Conservation (phyloP, 2,797 vertebrate genomes). For the Alosa sapidissima region DNA sequence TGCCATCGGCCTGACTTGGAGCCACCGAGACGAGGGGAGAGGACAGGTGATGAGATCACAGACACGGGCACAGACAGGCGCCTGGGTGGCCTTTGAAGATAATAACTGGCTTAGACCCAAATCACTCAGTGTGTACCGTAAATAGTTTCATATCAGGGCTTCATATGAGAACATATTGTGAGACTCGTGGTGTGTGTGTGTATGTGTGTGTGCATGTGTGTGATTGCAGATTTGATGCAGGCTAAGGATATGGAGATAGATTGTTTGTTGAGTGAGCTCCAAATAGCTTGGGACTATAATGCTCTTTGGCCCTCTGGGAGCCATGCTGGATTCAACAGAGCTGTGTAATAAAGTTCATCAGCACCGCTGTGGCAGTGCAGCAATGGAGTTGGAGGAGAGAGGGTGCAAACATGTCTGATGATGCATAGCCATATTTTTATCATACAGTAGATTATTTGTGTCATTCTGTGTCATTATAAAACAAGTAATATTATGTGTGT, state of each 20-base stretch:
- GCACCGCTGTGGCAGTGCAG: not conserved
- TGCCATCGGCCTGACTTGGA: not conserved
- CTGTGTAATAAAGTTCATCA: not conserved
- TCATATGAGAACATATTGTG: constrained; percentile 12
- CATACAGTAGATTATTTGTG: no score
- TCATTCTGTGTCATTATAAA: no score
- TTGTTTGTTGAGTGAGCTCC: not conserved
- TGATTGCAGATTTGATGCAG: not conserved
- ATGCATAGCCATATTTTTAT: not conserved
- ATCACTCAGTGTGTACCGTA: not conserved
- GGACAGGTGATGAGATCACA: not conserved
- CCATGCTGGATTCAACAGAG: not conserved
- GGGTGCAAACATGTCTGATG: not conserved
- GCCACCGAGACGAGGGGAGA: not conserved
- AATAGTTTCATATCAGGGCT: constrained; percentile 14
- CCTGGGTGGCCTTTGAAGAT: constrained; percentile 19
- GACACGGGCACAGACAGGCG: not conserved
- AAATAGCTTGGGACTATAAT: not conserved
- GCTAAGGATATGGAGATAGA: not conserved
- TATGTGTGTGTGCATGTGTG: not conserved
- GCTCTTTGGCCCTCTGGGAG: not conserved
- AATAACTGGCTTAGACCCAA: constrained; percentile 13
- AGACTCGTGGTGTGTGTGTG: not conserved
- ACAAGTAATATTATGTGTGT: not conserved
- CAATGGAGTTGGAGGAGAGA: not conserved